Evolutionary conservation across 2,113 vertebrate genomes (phyloP), one percentile per base, ranked within the genome.

Genomic region (Symphodus melops): DNA sequence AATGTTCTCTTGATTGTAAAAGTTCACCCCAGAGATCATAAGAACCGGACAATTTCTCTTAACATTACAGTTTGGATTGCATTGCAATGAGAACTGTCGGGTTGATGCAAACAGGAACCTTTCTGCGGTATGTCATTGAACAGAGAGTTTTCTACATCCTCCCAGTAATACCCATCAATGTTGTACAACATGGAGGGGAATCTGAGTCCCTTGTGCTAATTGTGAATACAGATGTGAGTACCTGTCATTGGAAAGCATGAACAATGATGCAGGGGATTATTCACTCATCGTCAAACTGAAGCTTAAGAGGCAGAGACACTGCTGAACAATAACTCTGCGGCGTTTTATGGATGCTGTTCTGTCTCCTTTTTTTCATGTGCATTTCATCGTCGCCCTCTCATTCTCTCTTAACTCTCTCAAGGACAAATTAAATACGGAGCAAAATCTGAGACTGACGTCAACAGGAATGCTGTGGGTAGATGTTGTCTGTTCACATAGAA

Each of bases 141-240:
- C 9, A 23, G 8, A 19, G 28, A 66, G 6, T 56, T 74, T 39
- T 56, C 57, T 59, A 28, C 48, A 36, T 16, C 25, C 64, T n/a
- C 20, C 9, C 6, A 51, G 17, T 44, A 39, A 46, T 33, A n/a
- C 53, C 0, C 4, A 5, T 33, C 12, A 63, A 9, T 59, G 37
- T 58, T 60, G 19, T 71, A 48, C 84, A 23, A 37, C 21, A 0
- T 36, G n/a, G 51, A 79, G 10, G 65, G 66, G 83, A 90, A 53
- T 21, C 37, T 33, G 62, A 49, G 68, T 68, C 65, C 20, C 9
- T 59, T 52, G 54, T 56, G 28, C 4, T 59, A 37, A 28, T 13
- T 41, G 42, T 36, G 16, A 17, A 12, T 55, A 41, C 67, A 77
- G 54, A 70, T 71, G 59, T 59, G 67, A 69, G 13, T 62, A 46